Base-by-base conservation (phyloP, 2,113 vertebrate species). In the Caretta caretta region DNA sequence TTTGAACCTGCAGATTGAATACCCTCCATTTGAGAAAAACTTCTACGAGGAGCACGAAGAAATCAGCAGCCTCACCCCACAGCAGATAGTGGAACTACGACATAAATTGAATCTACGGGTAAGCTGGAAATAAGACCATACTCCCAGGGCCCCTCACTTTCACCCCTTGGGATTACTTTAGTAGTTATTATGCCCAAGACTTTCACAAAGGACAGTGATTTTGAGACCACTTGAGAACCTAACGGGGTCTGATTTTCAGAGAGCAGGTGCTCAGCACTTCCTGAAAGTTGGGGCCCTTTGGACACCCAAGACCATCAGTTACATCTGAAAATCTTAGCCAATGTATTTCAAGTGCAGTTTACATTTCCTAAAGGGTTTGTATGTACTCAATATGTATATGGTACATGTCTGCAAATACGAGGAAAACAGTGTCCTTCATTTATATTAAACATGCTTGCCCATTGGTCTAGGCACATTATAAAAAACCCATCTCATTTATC, bases 41-140 rank as follows among this genome's bases (percentile, higher is more conserved):
- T 99, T 99, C 98, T 99, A 99, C 86, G 98, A 99, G 50, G 99
- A 99, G 87, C 99, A 99, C 0, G 99, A 99, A 96, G 99, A 99
- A 97, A 99, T 99, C 95, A 98, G 98, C 93, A 98, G 93, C 96
- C 98, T 99, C 93, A 99, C 98, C 27, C 99, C 98, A 0, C 98
- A 97, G 92, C 99, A 99, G 84, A 98, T 99, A 96, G 97, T 99
- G 83, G 99, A 99, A 93, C 94, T 99, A 7, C 98, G 99, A 65
- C 99, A 99, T 31, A 99, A 99, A 93, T 98, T 99, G 51, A 99
- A 99, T 83, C 98, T 99, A 59, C 98, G 99, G 98, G 99, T 99
- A 97, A 98, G 99, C 97, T 84, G 92, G 0, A 5, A 82, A 29
- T 80, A 53, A 4, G 81, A 46, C 12, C 78, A 0, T 54, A 10